Evolutionary conservation across 1,140 invertebrate genomes (phyloP).

Genomic region (Panonychus citri): DNA sequence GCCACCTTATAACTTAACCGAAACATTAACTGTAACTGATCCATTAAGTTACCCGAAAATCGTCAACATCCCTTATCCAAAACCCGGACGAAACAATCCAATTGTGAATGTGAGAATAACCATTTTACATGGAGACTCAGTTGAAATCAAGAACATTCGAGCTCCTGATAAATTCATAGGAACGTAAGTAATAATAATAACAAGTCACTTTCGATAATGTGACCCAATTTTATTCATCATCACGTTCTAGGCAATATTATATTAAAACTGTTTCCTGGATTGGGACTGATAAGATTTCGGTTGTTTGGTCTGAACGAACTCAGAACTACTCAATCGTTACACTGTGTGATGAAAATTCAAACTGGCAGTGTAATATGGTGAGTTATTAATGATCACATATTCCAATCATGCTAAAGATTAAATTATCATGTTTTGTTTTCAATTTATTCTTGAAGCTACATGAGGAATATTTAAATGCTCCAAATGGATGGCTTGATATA

Average conservation of each 20-base stretch:
- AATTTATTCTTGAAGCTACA: not conserved
- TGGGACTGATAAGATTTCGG: constrained; percentile 18
- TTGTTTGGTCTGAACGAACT: constrained; percentile 20
- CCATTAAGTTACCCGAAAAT: constrained; percentile 7
- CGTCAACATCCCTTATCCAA: constrained; percentile 11
- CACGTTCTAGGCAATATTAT: not conserved
- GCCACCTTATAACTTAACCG: not conserved
- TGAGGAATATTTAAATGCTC: constrained; percentile 13
- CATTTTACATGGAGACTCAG: constrained; percentile 3
- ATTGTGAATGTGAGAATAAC: constrained; percentile 12
- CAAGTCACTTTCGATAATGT: no score
- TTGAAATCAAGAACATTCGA: not conserved
- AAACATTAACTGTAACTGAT: not conserved
- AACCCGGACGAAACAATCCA: constrained; percentile 14
- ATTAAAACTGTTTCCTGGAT: constrained; percentile 12
- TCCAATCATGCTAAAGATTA: no score
- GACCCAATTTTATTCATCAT: not conserved
- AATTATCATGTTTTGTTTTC: not conserved
- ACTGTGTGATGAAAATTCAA: constrained; percentile 18
- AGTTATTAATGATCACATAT: no score
- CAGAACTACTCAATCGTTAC: constrained; percentile 24
- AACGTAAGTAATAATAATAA: no score
- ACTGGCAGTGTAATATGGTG: constrained; percentile 12
- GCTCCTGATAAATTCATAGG: not conserved
- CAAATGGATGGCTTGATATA: constrained; percentile 42